Evolutionary conservation across 2,797 vertebrate species (phyloP).

Genomic region (Sebastes oblongus): DNA sequence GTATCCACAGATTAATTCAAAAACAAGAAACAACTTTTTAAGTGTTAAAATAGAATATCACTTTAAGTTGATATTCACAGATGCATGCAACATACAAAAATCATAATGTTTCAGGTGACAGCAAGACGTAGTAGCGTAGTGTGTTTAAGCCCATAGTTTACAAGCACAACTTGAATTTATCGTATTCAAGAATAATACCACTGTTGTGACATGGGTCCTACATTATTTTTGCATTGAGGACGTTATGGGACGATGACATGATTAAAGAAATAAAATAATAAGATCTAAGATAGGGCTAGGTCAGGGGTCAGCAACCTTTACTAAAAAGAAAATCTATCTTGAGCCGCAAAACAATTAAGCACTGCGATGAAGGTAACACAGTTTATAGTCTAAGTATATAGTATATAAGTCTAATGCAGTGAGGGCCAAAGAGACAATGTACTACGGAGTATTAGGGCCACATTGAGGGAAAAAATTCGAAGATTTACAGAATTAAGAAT

Average conservation of each 20-base stretch:
- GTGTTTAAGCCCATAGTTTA: constrained; percentile 61
- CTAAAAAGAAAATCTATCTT: no score
- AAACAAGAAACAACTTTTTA: constrained; percentile 14
- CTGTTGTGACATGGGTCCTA: constrained; percentile 58
- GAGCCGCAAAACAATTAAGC: no score
- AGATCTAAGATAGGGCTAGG: not conserved
- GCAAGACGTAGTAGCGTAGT: constrained; percentile 55
- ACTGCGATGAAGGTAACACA: no score
- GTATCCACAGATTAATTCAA: constrained; percentile 19
- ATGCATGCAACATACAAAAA: constrained; percentile 76
- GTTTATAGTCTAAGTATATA: no score
- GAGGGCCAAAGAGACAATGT: no score
- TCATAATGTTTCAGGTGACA: constrained; percentile 60
- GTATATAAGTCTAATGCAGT: no score
- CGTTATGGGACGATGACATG: not conserved
- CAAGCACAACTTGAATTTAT: constrained; percentile 57
- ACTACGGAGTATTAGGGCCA: no score
- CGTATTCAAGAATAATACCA: constrained; percentile 72
- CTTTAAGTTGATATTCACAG: constrained; percentile 73
- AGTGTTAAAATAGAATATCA: constrained; percentile 54
- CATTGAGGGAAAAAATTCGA: no score
- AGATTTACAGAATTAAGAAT: no score
- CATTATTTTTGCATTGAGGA: not conserved
- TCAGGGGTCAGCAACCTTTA: no score
- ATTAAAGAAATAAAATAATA: no score